Base-by-base conservation (phyloP, 1,140 invertebrate genomes). In the Sweltsa coloradensis region DNA sequence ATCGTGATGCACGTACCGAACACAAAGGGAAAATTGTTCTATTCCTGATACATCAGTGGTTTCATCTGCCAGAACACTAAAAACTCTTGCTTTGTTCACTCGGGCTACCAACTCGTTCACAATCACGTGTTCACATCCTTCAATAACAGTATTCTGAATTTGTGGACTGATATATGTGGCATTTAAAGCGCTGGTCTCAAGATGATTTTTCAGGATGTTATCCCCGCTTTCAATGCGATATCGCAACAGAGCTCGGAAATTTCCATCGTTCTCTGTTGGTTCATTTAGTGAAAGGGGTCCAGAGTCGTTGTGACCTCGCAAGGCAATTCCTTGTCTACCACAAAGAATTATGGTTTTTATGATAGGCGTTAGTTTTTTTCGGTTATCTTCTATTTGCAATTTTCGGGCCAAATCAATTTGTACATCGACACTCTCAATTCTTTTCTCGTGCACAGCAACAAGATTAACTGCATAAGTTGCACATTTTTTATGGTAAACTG, bases 171-270 rank as follows among this genome's bases (percentile, higher is more conserved):
- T 43, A 39, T 55, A 50, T 31, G 34, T 51, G 9, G 45, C 14
- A 29, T 55, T 53, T 51, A 27, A 29, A 21, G n/a, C 26, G 43
- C 16, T 29, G 21, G 24, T 45, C 22, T 31, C 42, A 25, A 27
- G 31, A 29, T 45, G 34, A 27, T 53, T 34, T 51, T 44, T 42
- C 36, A 57, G 18, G 19, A 13, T 26, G 39, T 47, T 18, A 11
- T 51, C 51, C 3, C 50, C 54, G 40, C 47, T 50, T 18, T 55
- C 51, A 26, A 36, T 41, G 44, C 45, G 34, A 37, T 43, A 59
- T 36, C 46, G 37, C 42, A 57, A 47, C 3, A 59, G 39, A 25
- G 49, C 50, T 50, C 51, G 45, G 34, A 57, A 58, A 40, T 57
- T 57, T 9, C 52, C 54, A 51, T 57, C 46, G 24, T 57, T 57